phyloP scores from a whole-genome alignment of 2,797 vertebrate genomes.

The Champsocephalus esox region DNA sequence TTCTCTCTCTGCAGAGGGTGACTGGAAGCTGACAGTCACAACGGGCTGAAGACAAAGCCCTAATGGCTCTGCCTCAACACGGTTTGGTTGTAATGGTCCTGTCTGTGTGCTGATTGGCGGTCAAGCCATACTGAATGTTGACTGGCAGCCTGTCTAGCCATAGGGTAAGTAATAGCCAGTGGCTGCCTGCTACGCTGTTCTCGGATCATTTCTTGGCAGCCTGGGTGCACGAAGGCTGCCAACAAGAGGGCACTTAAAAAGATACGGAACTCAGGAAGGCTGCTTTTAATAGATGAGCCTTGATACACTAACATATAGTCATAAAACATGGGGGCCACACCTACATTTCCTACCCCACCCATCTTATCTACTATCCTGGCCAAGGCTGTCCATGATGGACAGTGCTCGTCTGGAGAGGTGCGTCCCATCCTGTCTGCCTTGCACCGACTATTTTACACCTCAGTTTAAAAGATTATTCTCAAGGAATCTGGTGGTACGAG shows the following conservation, averaged over 20 bases:
- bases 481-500: constrained; percentile 29
- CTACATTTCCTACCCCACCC: constrained; percentile 63
- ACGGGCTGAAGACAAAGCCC: constrained; percentile 56
- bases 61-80: constrained; percentile 60
- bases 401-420: constrained; percentile 32
- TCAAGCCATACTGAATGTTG: constrained; percentile 58
- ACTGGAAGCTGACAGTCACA: constrained; percentile 64
- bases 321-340: constrained; percentile 78
- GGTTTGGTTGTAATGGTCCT: constrained; percentile 67
- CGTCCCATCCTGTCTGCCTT: constrained; percentile 41
- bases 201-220: constrained; percentile 77
- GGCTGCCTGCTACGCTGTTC: constrained; percentile 42
- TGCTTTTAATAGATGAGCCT: constrained; percentile 76
- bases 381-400: constrained; percentile 73
- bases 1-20: constrained; percentile 52
- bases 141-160: constrained; percentile 63
- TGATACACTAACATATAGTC: constrained; percentile 72
- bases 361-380: constrained; percentile 41
- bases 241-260: constrained; percentile 75
- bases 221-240: constrained; percentile 55
- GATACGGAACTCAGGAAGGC: constrained; percentile 62
- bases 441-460: constrained; percentile 64
- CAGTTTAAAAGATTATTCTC: constrained; percentile 60
- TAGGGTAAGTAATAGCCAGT: constrained; percentile 44
- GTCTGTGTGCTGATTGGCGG: constrained; percentile 61